These are phyloP conservation scores for Heliconius eleuchia DNA, from an alignment of 1,140 invertebrate genomes.

Conservation along the genomic window DNA sequence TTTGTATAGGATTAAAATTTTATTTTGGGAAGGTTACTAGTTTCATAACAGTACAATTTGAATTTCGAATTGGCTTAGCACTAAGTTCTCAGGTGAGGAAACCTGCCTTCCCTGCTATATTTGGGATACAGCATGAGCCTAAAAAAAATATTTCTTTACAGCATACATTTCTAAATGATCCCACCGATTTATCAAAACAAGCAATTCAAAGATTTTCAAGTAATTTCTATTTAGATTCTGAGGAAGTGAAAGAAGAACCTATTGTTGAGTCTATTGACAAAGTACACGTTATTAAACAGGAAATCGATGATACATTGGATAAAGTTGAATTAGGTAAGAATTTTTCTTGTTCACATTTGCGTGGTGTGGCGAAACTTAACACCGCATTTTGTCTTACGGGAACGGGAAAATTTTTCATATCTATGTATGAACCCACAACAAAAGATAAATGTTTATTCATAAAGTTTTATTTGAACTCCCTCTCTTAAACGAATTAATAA, in stretches of 20 bases:
- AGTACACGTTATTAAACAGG: background rate
- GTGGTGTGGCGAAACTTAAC: background rate
- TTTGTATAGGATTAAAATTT: too few relatives aligned
- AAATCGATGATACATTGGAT: background rate
- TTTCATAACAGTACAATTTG: too few relatives aligned
- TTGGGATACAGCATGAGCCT: background rate
- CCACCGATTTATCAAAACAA: constrained; percentile 47
- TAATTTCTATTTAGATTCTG: background rate
- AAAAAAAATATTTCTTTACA: constrained; percentile 37
- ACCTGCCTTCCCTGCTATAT: background rate
- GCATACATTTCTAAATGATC: constrained; percentile 58
- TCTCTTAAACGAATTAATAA: too few relatives aligned
- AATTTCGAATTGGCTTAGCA: too few relatives aligned
- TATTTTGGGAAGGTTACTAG: too few relatives aligned
- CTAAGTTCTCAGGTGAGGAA: too few relatives aligned
- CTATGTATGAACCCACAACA: too few relatives aligned
- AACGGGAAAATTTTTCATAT: too few relatives aligned
- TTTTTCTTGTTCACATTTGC: background rate
- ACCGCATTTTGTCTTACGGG: background rate
- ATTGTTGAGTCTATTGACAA: background rate
- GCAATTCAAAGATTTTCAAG: constrained; percentile 30
- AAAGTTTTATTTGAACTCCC: too few relatives aligned
- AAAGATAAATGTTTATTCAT: too few relatives aligned
- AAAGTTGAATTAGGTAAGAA: constrained; percentile 9
- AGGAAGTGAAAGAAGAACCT: background rate